These are phyloP conservation scores for Sclerurus mexicanus DNA, from an alignment of 2,113 vertebrate genomes.

Conservation along the genomic window DNA sequence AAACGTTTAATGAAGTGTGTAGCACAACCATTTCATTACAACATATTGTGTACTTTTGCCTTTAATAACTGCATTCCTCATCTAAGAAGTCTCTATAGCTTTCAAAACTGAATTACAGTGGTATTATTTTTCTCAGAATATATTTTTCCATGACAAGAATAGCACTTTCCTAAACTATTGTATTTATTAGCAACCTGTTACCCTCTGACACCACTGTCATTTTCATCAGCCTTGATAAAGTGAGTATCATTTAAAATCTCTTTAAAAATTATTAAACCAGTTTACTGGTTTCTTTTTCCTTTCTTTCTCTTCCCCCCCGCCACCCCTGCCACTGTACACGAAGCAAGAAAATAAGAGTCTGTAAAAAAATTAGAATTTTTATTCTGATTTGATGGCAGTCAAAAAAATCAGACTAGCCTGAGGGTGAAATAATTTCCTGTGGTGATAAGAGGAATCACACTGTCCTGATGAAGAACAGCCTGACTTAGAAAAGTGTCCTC, in stretches of 20 bases:
- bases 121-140: conserved; percentile 75
- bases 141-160: conserved; percentile 71
- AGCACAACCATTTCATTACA: conserved; percentile 84
- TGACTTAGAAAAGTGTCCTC: not conserved
- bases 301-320: conserved; percentile 33
- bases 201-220: conserved; percentile 69
- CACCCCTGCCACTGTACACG: not conserved
- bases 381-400: not conserved
- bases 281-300: not conserved
- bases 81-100: conserved; percentile 75
- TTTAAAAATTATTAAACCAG: conserved; percentile 74
- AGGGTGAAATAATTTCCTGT: not conserved
- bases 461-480: not conserved
- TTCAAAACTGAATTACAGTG: conserved; percentile 80
- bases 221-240: conserved; percentile 73
- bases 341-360: not conserved
- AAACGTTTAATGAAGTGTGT: conserved; percentile 80
- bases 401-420: not conserved
- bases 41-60: conserved; percentile 79
- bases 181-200: conserved; percentile 82
- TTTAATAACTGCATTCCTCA: conserved; percentile 82
- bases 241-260: conserved; percentile 69
- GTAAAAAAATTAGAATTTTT: not conserved
- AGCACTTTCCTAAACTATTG: conserved; percentile 75
- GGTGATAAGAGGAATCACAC: not conserved